Percentiles rank a stretch among this genome's conserved stretches.
phyloP scores from a whole-genome alignment of 2,797 vertebrate species.

The Gymnopithys bicolor region DNA sequence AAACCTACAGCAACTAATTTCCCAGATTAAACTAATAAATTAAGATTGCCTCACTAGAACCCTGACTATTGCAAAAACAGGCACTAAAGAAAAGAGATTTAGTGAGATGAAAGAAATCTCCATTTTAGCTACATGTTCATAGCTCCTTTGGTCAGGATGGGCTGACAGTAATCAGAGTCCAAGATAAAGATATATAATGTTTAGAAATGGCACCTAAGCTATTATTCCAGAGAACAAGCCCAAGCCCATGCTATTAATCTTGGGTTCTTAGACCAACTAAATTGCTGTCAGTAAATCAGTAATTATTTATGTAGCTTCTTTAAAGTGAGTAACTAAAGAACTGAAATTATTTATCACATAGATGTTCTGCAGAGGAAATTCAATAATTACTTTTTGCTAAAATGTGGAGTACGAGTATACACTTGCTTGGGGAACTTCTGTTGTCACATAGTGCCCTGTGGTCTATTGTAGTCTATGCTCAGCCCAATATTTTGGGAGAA shows the following conservation, averaged over 20 bases:
- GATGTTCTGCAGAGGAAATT: background rate
- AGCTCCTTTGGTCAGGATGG: background rate
- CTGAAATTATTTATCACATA: background rate
- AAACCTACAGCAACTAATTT: slow-evolving; percentile 22
- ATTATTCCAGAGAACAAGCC: background rate
- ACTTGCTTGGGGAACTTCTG: background rate
- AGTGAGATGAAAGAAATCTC: background rate
- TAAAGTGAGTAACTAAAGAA: background rate
- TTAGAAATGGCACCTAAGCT: background rate
- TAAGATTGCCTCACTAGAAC: background rate
- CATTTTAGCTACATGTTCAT: slow-evolving; percentile 3
- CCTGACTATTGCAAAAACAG: background rate
- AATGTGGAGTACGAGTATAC: rapidly evolving
- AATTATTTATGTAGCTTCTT: slow-evolving; percentile 52
- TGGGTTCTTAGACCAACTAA: slow-evolving; percentile 12
- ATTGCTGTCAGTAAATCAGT: slow-evolving; percentile 30
- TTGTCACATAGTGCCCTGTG: rapidly evolving
- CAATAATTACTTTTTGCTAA: background rate
- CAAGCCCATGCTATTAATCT: slow-evolving; percentile 12
- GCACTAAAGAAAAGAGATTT: background rate
- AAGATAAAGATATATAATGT: slow-evolving; percentile 27
- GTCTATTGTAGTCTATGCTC: rapidly evolving
- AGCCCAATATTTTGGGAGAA: background rate
- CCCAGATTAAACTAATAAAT: slow-evolving; percentile 46
- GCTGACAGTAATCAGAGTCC: slow-evolving; percentile 17